Conservation (phyloP, 2,113 vertebrate species). For the Xenopus borealis region DNA sequence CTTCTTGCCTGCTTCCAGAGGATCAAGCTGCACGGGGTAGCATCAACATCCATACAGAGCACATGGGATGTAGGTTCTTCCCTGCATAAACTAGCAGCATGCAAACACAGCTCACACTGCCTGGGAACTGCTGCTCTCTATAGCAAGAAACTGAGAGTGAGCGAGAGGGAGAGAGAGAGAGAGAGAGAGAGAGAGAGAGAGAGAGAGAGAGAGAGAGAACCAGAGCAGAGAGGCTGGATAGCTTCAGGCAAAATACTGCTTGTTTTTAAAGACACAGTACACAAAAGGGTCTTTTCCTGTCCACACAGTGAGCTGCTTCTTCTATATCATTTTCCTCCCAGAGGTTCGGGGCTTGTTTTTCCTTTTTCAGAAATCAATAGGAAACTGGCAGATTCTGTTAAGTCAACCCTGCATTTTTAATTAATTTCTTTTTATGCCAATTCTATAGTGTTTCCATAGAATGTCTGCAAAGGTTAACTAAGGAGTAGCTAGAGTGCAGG, state of each 20-base stretch:
- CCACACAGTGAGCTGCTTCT: conserved; percentile 63
- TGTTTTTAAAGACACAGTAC: conserved; percentile 73
- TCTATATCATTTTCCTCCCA: conserved; percentile 57
- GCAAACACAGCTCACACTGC: conserved; percentile 64
- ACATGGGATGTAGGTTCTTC: conserved; percentile 83
- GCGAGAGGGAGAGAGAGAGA: conserved; percentile 26
- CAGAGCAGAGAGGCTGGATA: conserved; percentile 58
- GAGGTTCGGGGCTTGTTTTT: conserved; percentile 59
- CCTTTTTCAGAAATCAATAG: conserved; percentile 58
- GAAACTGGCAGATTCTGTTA: conserved; percentile 45
- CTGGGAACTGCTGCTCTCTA: conserved; percentile 66
- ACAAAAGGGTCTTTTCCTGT: conserved; percentile 76
- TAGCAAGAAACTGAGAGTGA: conserved; percentile 51
- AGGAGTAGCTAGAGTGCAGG: no score
- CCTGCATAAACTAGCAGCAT: conserved; percentile 57
- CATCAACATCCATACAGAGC: conserved; percentile 89
- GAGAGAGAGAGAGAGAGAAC: conserved; percentile 55
- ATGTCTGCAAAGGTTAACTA: no score
- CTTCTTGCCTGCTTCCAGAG: conserved; percentile 77
- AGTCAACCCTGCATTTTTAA: background rate
- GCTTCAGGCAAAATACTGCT: conserved; percentile 68
- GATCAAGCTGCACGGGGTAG: conserved; percentile 76
- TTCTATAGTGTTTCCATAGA: no score
- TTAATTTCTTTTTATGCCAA: background rate
- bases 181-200: conserved; percentile 12